Evolutionary conservation across 1,140 invertebrate species (phyloP), one percentile per base, ranked within the genome.

Genomic region (Ganaspis sp.): DNA sequence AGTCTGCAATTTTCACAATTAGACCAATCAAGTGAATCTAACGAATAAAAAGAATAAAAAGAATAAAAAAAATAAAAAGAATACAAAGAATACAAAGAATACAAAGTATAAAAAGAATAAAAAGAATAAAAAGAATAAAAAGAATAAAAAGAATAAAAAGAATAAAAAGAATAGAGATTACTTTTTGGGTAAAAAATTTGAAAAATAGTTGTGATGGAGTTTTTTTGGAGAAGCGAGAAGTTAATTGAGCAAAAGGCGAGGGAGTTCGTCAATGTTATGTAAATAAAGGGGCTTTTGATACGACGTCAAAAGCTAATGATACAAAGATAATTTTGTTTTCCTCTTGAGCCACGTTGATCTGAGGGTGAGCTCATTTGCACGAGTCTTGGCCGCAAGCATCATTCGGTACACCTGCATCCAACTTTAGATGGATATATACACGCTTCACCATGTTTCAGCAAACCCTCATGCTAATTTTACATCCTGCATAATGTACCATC

Each of bases 261-360:
- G 23, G 23, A 64, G 11, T 64, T 64, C 21, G 26, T 29, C 58
- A 64, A 64, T 64, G 12, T 64, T n/a, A 64, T 64, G 58, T 64
- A 64, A 64, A 64, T 64, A 64, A 6, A 64, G 58, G 58, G 58
- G 54, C 21, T n/a, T 64, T 64, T 64, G 58, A 64, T 64, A 64
- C 54, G 9, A 26, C 58, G 58, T 64, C 58, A 64, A 64, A 64
- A 64, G 58, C 58, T 64, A 64, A 64, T 64, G 58, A 64, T 29
- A 64, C 58, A 64, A 64, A 64, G 58, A 64, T 64, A 64, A 64
- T 64, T 64, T 29, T 64, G 26, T 64, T 64, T 49, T 64, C 58
- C 58, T 64, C 58, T 64, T 64, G 54, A 64, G 54, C 54, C 54
- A 64, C 49, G 17, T 54, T 21, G 53, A 58, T 23, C 53, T 58